These are phyloP conservation scores for Drosophila anceps DNA, from an alignment of 2,888 invertebrate species.

Conservation along the genomic window DNA sequence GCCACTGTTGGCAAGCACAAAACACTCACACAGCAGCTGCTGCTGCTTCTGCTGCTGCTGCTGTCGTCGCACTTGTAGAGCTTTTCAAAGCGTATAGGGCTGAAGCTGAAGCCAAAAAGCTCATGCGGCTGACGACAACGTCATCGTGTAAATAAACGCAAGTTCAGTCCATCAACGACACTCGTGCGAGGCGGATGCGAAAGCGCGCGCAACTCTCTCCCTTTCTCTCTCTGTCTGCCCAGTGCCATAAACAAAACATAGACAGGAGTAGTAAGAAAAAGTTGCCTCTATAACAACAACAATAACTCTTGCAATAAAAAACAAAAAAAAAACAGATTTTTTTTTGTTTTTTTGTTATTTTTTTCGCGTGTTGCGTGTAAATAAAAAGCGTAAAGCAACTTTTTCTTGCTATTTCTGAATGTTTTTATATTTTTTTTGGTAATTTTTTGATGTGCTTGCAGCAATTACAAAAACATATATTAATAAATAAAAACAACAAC, in stretches of 20 bases:
- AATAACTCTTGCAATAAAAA: slow-evolving; percentile 14
- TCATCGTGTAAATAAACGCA: slow-evolving; percentile 64
- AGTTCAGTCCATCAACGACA: slow-evolving; percentile 79
- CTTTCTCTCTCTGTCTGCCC: slow-evolving; percentile 48
- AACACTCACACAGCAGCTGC: slow-evolving; percentile 16
- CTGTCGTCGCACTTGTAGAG: slow-evolving; percentile 58
- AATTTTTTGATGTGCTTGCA: slow-evolving; percentile 52
- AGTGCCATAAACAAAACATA: slow-evolving; percentile 48
- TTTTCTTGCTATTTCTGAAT: slow-evolving; percentile 31
- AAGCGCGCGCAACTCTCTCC: slow-evolving; percentile 47
- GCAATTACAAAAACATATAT: slow-evolving; percentile 11
- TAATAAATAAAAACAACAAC: slow-evolving; percentile 8
- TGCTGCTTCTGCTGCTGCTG: slow-evolving; percentile 42
- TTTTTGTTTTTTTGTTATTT: slow-evolving; percentile 9
- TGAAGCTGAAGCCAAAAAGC: slow-evolving; percentile 50
- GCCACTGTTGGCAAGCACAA: slow-evolving; percentile 47
- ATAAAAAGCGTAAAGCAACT: slow-evolving; percentile 36
- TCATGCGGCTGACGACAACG: slow-evolving; percentile 42
- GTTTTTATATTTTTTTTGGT: slow-evolving; percentile 31
- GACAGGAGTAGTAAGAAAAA: slow-evolving; percentile 52
- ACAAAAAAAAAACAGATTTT: slow-evolving; percentile 9
- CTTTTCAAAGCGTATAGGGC: slow-evolving; percentile 46
- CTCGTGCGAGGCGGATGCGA: slow-evolving; percentile 74
- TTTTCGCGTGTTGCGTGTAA: slow-evolving; percentile 50
- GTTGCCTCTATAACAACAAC: slow-evolving; percentile 23